Evolutionary conservation across 1,140 invertebrate species (phyloP).

Genomic region (Copidosoma floridanum): DNA sequence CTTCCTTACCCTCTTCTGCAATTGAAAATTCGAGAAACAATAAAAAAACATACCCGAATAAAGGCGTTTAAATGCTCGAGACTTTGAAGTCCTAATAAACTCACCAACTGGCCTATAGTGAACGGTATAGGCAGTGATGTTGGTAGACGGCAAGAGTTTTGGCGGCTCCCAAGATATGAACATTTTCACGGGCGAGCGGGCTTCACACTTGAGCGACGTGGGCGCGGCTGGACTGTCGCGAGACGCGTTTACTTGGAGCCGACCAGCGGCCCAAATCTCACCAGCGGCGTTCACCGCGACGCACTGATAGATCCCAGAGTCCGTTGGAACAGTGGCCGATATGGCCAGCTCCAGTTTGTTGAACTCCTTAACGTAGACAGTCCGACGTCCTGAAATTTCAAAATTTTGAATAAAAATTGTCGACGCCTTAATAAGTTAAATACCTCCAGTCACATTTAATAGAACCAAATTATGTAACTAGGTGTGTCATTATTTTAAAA

Average conservation of each 20-base stretch:
- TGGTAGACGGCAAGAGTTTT: slow-evolving; percentile 48
- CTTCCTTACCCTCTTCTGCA: slow-evolving; percentile 59
- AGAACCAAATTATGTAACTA: neutral
- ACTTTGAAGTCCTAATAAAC: slow-evolving; percentile 31
- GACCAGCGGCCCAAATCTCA: slow-evolving; percentile 62
- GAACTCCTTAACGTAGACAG: slow-evolving; percentile 49
- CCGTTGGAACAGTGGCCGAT: slow-evolving; percentile 64
- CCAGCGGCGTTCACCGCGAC: slow-evolving; percentile 68
- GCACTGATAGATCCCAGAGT: slow-evolving; percentile 77
- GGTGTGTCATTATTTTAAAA: slow-evolving; percentile 9
- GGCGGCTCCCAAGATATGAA: slow-evolving; percentile 60
- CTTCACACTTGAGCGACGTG: slow-evolving; percentile 58
- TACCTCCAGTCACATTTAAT: too few relatives aligned
- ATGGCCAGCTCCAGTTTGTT: slow-evolving; percentile 62
- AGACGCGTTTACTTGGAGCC: slow-evolving; percentile 59
- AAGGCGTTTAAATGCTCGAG: neutral
- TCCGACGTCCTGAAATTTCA: slow-evolving; percentile 55
- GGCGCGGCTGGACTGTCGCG: slow-evolving; percentile 61
- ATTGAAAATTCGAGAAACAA: neutral
- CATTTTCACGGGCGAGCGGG: slow-evolving; percentile 60
- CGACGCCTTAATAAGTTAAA: too few relatives aligned
- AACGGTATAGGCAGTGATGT: slow-evolving; percentile 64
- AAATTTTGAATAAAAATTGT: too few relatives aligned
- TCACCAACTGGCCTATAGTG: slow-evolving; percentile 63
- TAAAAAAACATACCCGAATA: neutral